phyloP scores from a whole-genome alignment of 2,113 vertebrate genomes.

The Cairina moschata region DNA sequence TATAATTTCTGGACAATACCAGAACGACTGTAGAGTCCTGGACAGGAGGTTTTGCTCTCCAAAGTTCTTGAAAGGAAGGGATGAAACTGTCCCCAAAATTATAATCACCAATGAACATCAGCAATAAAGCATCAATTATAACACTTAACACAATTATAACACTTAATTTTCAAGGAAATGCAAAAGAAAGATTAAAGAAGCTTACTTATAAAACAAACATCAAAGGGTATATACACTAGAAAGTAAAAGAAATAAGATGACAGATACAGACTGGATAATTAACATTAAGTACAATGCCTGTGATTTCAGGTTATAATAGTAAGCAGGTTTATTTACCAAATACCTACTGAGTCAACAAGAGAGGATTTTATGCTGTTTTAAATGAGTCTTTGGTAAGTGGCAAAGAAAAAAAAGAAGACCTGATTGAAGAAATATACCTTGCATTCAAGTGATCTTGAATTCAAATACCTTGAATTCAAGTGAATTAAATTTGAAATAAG shows the following conservation, averaged over 20 bases:
- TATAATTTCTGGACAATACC: neutral
- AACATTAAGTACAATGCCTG: neutral
- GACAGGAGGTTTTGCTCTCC: neutral
- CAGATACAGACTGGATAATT: neutral
- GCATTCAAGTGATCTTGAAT: neutral
- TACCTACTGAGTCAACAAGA: constrained; percentile 22
- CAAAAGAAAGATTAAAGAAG: neutral
- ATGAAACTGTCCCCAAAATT: neutral
- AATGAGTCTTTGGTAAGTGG: neutral
- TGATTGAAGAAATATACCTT: constrained; percentile 43
- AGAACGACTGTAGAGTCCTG: neutral
- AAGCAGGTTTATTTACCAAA: constrained; percentile 22
- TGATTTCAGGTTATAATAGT: neutral
- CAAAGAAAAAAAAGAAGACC: neutral
- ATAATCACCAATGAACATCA: neutral
- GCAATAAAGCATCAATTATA: neutral
- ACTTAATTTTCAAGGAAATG: neutral
- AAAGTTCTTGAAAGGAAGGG: neutral
- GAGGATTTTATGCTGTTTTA: neutral
- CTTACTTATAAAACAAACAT: neutral
- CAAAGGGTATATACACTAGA: neutral
- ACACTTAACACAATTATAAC: neutral
- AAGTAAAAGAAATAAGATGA: fast-evolving
- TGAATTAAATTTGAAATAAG: neutral
- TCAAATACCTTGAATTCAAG: neutral